These are phyloP conservation scores for Pristionchus exspectatus DNA, from an alignment of 2,888 invertebrate genomes.

Conservation along the genomic window DNA sequence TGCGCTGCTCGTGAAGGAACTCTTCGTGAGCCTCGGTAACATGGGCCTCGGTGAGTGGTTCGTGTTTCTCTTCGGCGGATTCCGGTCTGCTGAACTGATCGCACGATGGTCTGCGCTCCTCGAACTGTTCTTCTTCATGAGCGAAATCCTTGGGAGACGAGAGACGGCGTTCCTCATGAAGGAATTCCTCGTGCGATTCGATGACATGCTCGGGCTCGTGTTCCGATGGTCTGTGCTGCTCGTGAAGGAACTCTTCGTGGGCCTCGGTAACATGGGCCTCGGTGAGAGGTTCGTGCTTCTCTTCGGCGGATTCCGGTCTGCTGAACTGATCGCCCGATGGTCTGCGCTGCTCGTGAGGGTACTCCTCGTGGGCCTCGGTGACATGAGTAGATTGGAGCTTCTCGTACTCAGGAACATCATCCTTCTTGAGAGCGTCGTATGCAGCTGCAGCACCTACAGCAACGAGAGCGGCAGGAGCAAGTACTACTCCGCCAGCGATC, in stretches of 20 bases:
- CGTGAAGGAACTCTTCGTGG: not conserved
- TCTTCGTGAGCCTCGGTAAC: slow-evolving; percentile 55
- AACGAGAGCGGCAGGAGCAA: slow-evolving; percentile 56
- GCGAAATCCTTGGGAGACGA: slow-evolving; percentile 45
- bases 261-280: slow-evolving; percentile 57
- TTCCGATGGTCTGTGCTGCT: too few species aligned
- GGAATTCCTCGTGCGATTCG: slow-evolving; percentile 47
- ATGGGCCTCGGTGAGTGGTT: slow-evolving; percentile 14
- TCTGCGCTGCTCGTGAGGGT: too few species aligned
- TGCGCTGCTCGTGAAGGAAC: not conserved
- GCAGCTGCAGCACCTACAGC: slow-evolving; percentile 55
- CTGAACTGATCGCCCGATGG: too few species aligned
- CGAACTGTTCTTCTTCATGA: slow-evolving; percentile 21
- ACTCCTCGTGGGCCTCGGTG: slow-evolving; percentile 55
- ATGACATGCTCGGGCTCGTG: slow-evolving; percentile 54
- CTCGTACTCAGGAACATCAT: slow-evolving; percentile 1
- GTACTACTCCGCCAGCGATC: slow-evolving; percentile 59
- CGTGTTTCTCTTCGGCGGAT: too few species aligned
- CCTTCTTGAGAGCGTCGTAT: slow-evolving; percentile 47
- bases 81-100: too few species aligned
- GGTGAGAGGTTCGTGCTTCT: too few species aligned
- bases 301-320: too few species aligned
- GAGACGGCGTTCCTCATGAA: slow-evolving; percentile 35
- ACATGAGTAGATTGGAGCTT: not conserved
- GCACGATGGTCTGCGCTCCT: slow-evolving; percentile 21